These are phyloP conservation scores for Eubasilissa regina DNA, from an alignment of 1,140 invertebrate genomes.

Conservation along the genomic window DNA sequence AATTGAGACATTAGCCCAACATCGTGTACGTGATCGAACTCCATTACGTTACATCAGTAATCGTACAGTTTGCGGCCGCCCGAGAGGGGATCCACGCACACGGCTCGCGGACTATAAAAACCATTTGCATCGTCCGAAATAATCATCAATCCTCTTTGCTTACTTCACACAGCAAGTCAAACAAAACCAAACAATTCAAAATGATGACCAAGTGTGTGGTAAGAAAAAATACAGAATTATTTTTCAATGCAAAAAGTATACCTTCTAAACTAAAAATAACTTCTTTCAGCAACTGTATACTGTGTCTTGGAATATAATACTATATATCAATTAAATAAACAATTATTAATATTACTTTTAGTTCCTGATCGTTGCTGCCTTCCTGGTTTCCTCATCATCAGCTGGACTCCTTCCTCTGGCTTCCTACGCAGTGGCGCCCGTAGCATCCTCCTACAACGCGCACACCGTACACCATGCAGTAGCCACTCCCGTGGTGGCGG, in stretches of 20 bases:
- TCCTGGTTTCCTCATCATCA: slow-evolving; percentile 69
- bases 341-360: slow-evolving; percentile 55
- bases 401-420: slow-evolving; percentile 66
- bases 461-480: slow-evolving; percentile 77
- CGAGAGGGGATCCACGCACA: slow-evolving; percentile 55
- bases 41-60: no score
- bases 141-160: slow-evolving; percentile 25
- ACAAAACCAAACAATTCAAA: slow-evolving; percentile 62
- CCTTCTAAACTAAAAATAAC: no score
- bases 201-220: slow-evolving; percentile 75
- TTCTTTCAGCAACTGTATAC: no score
- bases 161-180: slow-evolving; percentile 44
- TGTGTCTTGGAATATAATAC: no score
- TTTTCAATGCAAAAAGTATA: no score
- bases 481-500: slow-evolving; percentile 72
- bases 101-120: slow-evolving; percentile 16
- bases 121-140: neutral
- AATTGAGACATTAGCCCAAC: no score
- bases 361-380: slow-evolving; percentile 69
- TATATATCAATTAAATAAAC: neutral
- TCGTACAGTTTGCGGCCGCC: slow-evolving; percentile 63
- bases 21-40: no score
- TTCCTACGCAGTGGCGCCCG: slow-evolving; percentile 74
- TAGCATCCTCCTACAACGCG: slow-evolving; percentile 76
- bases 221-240: slow-evolving; percentile 63